phyloP scores from a whole-genome alignment of 2,797 vertebrate species.

The Myripristis murdjan region DNA sequence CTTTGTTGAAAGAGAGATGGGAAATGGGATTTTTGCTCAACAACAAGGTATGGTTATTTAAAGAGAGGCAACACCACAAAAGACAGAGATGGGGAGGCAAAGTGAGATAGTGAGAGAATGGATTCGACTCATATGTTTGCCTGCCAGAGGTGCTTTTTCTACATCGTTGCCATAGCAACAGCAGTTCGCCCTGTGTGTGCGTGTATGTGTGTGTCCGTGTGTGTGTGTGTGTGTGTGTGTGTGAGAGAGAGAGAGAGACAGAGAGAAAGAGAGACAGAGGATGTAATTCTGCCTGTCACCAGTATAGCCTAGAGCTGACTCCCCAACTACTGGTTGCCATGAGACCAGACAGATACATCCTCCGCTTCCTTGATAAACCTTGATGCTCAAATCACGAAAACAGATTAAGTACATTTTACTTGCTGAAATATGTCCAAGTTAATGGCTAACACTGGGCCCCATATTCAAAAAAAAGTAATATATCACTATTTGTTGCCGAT shows the following conservation, averaged over 20 bases:
- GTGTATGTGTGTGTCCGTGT: slow-evolving; percentile 9
- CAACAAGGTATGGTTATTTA: slow-evolving; percentile 43
- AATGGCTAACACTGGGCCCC: not conserved
- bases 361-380: slow-evolving; percentile 52
- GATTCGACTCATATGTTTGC: slow-evolving; percentile 66
- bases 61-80: slow-evolving; percentile 44
- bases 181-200: slow-evolving; percentile 27
- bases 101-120: slow-evolving; percentile 49
- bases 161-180: slow-evolving; percentile 72
- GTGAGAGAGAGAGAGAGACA: slow-evolving; percentile 31
- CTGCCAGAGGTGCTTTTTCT: slow-evolving; percentile 66
- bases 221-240: slow-evolving; percentile 17
- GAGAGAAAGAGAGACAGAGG: slow-evolving; percentile 51
- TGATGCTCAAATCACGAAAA: slow-evolving; percentile 24
- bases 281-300: slow-evolving; percentile 78
- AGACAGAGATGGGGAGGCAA: slow-evolving; percentile 19
- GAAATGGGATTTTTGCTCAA: slow-evolving; percentile 29
- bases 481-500: not conserved
- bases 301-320: slow-evolving; percentile 61
- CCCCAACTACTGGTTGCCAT: slow-evolving; percentile 78
- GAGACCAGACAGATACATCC: slow-evolving; percentile 79
- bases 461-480: not conserved
- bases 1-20: slow-evolving; percentile 40
- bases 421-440: slow-evolving; percentile 1
- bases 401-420: slow-evolving; percentile 24